Conservation (phyloP, 2,888 invertebrate genomes). For the Volucella inflata region DNA sequence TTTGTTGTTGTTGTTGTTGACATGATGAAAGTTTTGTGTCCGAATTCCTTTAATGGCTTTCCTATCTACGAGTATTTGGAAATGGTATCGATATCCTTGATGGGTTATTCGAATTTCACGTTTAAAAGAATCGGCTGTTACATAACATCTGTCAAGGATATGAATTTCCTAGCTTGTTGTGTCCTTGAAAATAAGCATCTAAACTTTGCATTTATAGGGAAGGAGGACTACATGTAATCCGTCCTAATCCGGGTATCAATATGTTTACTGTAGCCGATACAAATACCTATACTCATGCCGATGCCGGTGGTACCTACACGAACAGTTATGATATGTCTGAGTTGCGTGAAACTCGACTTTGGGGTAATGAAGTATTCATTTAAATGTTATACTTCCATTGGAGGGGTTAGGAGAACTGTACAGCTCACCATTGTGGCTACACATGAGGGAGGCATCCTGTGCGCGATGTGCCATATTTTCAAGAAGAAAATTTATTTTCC, state of each 20-base stretch:
- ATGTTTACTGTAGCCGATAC: too few species aligned
- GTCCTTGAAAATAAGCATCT: not conserved
- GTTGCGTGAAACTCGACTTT: slow-evolving; percentile 41
- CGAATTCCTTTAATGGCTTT: slow-evolving; percentile 49
- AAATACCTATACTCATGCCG: not conserved
- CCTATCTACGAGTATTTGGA: slow-evolving; percentile 40
- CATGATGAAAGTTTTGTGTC: slow-evolving; percentile 49
- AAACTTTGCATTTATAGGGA: not conserved
- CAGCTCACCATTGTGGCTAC: not conserved
- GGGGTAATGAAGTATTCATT: slow-evolving; percentile 72
- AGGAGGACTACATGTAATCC: too few species aligned
- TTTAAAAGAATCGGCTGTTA: not conserved
- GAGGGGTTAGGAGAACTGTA: not conserved
- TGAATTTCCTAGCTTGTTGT: not conserved
- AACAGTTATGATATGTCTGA: not conserved
- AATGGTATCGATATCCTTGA: slow-evolving; percentile 45
- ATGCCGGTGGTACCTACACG: not conserved
- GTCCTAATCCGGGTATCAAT: too few species aligned
- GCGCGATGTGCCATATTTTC: not conserved
- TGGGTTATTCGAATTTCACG: slow-evolving; percentile 13
- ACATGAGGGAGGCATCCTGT: not conserved
- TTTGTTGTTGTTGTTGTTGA: too few species aligned
- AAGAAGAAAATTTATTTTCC: slow-evolving; percentile 28
- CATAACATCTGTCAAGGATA: not conserved
- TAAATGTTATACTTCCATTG: slow-evolving; percentile 20